Evolutionary conservation across 1,140 invertebrate genomes (phyloP), one percentile per base, ranked within the genome.

Genomic region (Zaprionus davidi): DNA sequence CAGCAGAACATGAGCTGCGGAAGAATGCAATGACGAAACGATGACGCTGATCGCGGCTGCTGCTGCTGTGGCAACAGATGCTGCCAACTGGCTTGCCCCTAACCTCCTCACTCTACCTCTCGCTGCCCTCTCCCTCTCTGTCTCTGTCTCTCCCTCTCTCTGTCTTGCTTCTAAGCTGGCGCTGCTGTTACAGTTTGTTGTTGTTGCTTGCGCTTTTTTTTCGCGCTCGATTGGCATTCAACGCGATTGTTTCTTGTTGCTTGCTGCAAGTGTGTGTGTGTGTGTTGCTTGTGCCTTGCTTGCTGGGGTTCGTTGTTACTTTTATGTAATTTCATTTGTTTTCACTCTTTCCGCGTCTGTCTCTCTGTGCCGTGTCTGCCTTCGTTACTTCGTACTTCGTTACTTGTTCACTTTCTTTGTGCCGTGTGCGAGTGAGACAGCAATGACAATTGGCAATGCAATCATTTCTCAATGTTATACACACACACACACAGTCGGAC

Each of bases 261-360:
- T 58, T 53, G 71, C 41, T 28, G 34, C 5, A 44, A n/a, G 1
- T 63, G 44, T 51, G 12, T 38, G n/a, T 31, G 6, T 63, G 26
- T 78, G 72, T 80, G 63, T 76, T 31, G 53, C 41, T 11, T 44
- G n/a, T 44, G 41, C 41, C 17, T 44, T 36, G 17, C 17, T 53
- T 53, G 49, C 20, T 56, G 73, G 70, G 76, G 83, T 88, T 88
- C 81, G 83, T 87, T 87, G 84, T 87, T 87, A 87, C 81, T 83
- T 87, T 88, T 88, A 87, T 87, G 84, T 88, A 88, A 87, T 88
- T 87, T 88, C 71, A 76, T 87, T 87, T 87, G 72, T 78, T 84
- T 84, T 81, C 82, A 84, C 80, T 84, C 55, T 74, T 81, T 81
- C 71, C 59, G 57, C 55, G 51, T 72, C 28, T 24, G 28, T n/a